phyloP scores from a whole-genome alignment of 1,140 invertebrate species.

The Cyphomyrmex costatus region DNA sequence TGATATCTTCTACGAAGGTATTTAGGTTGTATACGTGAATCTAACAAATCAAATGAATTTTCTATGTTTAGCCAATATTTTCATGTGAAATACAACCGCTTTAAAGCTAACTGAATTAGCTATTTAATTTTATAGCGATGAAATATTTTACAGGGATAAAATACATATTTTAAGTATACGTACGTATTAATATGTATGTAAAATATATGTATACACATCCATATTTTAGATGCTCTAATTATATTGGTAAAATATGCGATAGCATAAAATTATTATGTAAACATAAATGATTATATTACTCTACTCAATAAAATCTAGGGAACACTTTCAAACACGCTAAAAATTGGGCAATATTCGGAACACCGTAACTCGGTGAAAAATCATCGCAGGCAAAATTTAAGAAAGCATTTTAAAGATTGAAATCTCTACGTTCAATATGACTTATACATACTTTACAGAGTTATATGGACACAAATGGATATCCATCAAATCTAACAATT shows the following conservation, averaged over 20 bases:
- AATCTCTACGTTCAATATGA: too few species aligned
- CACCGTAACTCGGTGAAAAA: too few species aligned
- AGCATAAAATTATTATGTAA: background rate
- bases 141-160: background rate
- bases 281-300: background rate
- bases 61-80: background rate
- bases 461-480: too few species aligned
- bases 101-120: background rate
- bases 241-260: background rate
- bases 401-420: too few species aligned
- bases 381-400: too few species aligned
- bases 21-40: background rate
- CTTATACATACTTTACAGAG: too few species aligned
- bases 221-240: background rate
- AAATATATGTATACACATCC: background rate
- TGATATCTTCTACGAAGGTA: conserved; percentile 4
- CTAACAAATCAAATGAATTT: conserved; percentile 30
- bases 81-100: background rate
- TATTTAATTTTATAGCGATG: background rate
- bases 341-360: too few species aligned
- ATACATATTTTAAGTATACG: background rate
- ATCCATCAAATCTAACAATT: too few species aligned
- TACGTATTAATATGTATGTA: background rate
- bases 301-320: too few species aligned
- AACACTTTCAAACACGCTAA: too few species aligned